A percentile compares a stretch with the other conserved stretches of the same genome.
phyloP scores from a whole-genome alignment of 2,797 vertebrate genomes.

The Coregonus sp. region DNA sequence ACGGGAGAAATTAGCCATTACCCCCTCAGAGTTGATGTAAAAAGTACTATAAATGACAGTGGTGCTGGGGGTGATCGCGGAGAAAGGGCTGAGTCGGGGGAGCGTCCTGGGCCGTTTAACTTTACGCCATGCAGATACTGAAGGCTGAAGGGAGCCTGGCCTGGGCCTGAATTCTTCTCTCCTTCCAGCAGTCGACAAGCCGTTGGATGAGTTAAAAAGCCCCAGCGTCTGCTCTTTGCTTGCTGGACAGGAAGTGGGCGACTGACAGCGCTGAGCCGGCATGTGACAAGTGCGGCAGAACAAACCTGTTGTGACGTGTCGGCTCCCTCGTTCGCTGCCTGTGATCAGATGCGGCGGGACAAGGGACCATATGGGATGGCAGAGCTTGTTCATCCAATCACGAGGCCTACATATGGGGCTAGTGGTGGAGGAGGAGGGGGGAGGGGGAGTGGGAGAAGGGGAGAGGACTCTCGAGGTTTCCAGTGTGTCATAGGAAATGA shows the following conservation, averaged over 20 bases:
- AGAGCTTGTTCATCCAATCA: slow-evolving; percentile 79
- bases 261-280: slow-evolving; percentile 56
- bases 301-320: slow-evolving; percentile 75
- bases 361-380: slow-evolving; percentile 80
- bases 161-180: neutral
- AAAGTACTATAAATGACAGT: slow-evolving; percentile 78
- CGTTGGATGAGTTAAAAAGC: slow-evolving; percentile 62
- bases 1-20: slow-evolving; percentile 81
- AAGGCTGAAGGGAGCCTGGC: neutral
- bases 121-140: slow-evolving; percentile 31
- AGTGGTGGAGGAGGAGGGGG: slow-evolving; percentile 45
- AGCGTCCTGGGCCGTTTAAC: slow-evolving; percentile 36
- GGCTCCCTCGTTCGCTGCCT: slow-evolving; percentile 70
- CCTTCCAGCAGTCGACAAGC: neutral
- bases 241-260: neutral
- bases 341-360: slow-evolving; percentile 77
- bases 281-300: slow-evolving; percentile 73
- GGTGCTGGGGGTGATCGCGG: slow-evolving; percentile 64
- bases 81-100: slow-evolving; percentile 56
- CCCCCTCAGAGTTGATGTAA: slow-evolving; percentile 71
- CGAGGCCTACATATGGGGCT: slow-evolving; percentile 65
- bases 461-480: slow-evolving; percentile 50
- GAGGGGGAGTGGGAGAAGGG: neutral
- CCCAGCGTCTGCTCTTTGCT: slow-evolving; percentile 56
- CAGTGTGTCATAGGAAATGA: slow-evolving; percentile 58